A percentile compares a stretch with the other conserved stretches of the same genome.
Conservation (phyloP, 1,140 invertebrate genomes). For the Solen grandis region DNA sequence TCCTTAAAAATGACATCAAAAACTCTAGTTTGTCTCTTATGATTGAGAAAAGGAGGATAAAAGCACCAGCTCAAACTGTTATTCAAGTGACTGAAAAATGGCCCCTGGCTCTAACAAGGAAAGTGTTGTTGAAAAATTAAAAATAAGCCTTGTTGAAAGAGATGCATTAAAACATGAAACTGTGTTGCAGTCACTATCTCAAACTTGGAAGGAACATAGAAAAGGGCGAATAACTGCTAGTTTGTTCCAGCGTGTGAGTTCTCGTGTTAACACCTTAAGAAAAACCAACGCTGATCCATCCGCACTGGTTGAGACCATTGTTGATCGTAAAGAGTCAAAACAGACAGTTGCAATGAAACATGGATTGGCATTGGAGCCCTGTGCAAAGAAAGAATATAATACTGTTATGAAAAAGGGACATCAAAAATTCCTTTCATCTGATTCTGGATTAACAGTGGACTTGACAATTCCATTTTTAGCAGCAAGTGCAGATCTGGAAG, state of each 20-base stretch:
- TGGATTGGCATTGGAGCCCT: constrained; percentile 28
- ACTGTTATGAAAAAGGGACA: constrained; percentile 30
- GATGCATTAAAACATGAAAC: not conserved
- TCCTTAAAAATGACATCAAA: not conserved
- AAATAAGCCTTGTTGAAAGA: not conserved
- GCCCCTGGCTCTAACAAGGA: not conserved
- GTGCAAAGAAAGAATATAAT: constrained; percentile 36
- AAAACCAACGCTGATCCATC: constrained; percentile 1
- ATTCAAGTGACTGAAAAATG: no score
- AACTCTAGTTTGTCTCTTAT: not conserved
- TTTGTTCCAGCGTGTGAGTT: constrained; percentile 21
- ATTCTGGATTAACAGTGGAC: constrained; percentile 20
- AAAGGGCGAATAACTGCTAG: constrained; percentile 34
- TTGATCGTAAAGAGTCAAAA: not conserved
- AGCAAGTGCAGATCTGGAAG: constrained; percentile 34
- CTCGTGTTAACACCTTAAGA: constrained; percentile 6
- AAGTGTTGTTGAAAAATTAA: no score
- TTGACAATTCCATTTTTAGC: constrained; percentile 13
- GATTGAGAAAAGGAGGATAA: not conserved
- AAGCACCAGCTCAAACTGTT: no score
- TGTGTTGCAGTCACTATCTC: not conserved
- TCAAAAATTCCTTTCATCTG: constrained; percentile 8
- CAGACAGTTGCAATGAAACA: constrained; percentile 42
- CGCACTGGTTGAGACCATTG: not conserved
- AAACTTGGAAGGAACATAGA: constrained; percentile 9